These are phyloP conservation scores for Champsocephalus gunnari DNA, from an alignment of 2,797 vertebrate genomes.

Conservation along the genomic window DNA sequence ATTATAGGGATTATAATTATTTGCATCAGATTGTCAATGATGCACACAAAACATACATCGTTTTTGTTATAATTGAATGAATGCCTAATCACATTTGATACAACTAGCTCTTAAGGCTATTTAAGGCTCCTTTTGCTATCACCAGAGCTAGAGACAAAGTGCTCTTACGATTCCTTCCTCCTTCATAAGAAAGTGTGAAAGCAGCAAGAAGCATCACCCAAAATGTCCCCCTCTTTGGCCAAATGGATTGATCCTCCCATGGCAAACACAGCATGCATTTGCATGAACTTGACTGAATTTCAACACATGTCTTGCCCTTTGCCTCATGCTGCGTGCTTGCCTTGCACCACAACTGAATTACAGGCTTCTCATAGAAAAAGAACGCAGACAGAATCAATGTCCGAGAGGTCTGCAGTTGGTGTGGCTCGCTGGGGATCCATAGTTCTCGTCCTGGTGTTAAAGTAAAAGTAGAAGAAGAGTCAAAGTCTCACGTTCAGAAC, in stretches of 20 bases:
- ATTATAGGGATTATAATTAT: not conserved
- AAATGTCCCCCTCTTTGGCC: conserved; percentile 12
- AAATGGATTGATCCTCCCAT: conserved; percentile 38
- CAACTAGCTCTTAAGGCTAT: not conserved
- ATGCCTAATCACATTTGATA: not conserved
- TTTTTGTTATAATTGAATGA: not conserved
- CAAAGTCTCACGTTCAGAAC: conserved; percentile 19
- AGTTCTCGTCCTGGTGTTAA: conserved; percentile 22
- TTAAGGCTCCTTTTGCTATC: not conserved
- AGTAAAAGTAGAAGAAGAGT: conserved; percentile 15
- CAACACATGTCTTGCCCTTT: conserved; percentile 33
- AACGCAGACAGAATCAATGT: conserved; percentile 40
- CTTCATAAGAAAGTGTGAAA: conserved; percentile 12
- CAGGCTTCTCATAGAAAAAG: conserved; percentile 9
- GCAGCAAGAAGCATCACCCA: conserved; percentile 14
- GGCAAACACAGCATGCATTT: conserved; percentile 31
- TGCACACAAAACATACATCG: not conserved
- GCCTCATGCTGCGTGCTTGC: conserved; percentile 18
- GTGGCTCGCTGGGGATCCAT: conserved; percentile 25
- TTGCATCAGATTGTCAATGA: not conserved
- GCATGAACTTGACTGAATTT: conserved; percentile 31
- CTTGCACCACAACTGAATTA: conserved; percentile 40
- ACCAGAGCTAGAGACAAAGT: not conserved
- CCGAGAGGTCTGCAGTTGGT: conserved; percentile 15
- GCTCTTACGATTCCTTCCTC: not conserved